A percentile compares a stretch with the other conserved stretches of the same genome.
Evolutionary conservation across 2,888 invertebrate genomes (phyloP).

Genomic region (Icerya purchasi): DNA sequence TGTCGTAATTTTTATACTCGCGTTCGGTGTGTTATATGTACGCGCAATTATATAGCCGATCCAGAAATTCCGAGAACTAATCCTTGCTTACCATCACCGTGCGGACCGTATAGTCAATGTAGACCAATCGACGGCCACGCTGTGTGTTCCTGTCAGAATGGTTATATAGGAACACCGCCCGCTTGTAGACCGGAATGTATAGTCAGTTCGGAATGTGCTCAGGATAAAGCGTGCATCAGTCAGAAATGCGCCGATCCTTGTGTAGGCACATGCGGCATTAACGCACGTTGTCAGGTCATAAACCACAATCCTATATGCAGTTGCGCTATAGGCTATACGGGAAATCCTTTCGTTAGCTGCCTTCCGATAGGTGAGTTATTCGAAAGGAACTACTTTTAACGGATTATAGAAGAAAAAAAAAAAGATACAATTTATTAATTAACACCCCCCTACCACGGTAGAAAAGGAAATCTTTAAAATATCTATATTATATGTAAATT

Average conservation of each 20-base stretch:
- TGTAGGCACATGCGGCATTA: constrained; percentile 25
- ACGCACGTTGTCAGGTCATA: constrained; percentile 46
- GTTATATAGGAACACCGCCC: constrained; percentile 37
- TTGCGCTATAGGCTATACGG: constrained; percentile 37
- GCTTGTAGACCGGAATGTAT: constrained; percentile 45
- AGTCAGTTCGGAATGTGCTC: constrained; percentile 48
- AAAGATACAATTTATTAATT: no score
- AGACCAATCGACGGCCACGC: constrained; percentile 23
- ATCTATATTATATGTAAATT: no score
- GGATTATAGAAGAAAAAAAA: no score
- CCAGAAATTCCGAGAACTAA: constrained; percentile 15
- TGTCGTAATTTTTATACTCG: no score
- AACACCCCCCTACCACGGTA: no score
- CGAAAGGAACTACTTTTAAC: no score
- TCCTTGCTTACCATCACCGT: constrained; percentile 24
- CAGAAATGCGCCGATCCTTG: constrained; percentile 35
- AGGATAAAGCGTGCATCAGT: constrained; percentile 38
- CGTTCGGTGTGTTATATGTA: constrained; percentile 11
- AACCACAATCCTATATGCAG: constrained; percentile 62
- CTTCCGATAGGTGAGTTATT: constrained; percentile 42
- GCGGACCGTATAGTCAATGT: constrained; percentile 26
- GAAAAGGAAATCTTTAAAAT: no score
- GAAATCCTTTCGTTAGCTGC: constrained; percentile 39
- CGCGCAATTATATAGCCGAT: constrained; percentile 7
- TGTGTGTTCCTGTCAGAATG: constrained; percentile 38